Evolutionary conservation across 1,140 invertebrate genomes (phyloP).

Genomic region (Euwallacea fornicatus): DNA sequence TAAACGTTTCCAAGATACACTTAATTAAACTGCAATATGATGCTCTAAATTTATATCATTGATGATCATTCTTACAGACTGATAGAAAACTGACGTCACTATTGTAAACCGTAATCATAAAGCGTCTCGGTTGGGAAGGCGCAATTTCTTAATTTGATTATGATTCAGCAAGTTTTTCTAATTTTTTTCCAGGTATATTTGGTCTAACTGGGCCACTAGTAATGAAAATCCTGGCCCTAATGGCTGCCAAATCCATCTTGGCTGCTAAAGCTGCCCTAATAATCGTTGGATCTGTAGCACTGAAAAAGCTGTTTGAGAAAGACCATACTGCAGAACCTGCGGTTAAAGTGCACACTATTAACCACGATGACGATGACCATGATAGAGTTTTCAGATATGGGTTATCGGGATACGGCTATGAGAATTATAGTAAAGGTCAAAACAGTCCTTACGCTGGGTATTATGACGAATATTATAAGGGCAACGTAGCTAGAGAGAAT

Average conservation of each 20-base stretch:
- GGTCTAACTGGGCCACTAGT: conserved; percentile 61
- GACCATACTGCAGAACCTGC: conserved; percentile 60
- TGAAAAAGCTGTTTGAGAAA: conserved; percentile 69
- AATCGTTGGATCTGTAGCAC: conserved; percentile 67
- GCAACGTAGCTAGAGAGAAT: background rate
- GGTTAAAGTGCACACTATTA: conserved; percentile 60
- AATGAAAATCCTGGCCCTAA: conserved; percentile 65
- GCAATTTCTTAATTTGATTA: background rate
- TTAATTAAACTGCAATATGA: too few species aligned
- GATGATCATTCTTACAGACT: too few species aligned
- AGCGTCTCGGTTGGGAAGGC: background rate
- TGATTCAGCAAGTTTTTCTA: background rate
- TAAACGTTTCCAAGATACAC: too few species aligned
- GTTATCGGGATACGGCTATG: conserved; percentile 13
- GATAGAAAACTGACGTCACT: too few species aligned
- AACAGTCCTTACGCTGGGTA: conserved; percentile 23
- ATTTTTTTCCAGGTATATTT: conserved; percentile 57
- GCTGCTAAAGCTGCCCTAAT: conserved; percentile 70
- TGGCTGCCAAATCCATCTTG: conserved; percentile 67
- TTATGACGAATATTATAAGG: conserved; percentile 24
- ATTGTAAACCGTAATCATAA: too few species aligned
- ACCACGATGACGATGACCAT: conserved; percentile 45
- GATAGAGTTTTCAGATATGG: conserved; percentile 39
- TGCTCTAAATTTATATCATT: too few species aligned
- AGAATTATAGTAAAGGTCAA: background rate